Base-by-base conservation (phyloP, 2,113 vertebrate genomes). In the Rattus rattus region DNA sequence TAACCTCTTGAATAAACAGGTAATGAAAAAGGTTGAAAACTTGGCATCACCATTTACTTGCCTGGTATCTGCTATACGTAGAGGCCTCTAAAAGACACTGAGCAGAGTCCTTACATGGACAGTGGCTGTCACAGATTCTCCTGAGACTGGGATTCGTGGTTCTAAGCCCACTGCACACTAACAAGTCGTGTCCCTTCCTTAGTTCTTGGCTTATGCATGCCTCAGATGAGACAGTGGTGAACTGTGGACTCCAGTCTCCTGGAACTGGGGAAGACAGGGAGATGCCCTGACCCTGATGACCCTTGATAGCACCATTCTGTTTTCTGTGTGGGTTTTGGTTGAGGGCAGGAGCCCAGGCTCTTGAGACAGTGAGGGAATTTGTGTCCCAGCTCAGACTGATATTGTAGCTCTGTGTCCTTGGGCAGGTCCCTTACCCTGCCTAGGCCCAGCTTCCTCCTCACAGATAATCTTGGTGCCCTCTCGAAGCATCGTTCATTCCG, bases 341-440 rank as follows among this genome's bases (percentile, higher is more conserved):
- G 54, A 84, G 26, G 54, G 36, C 65, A 47, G 56, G n/a, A 89
- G n/a, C n/a, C 65, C 43, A 87, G 69, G n/a, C 69, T 75, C 0
- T 95, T 63, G 54, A 94, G 56, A 73, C 47, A 73, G 49, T 94
- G 14, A 49, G 17, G 73, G 30, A 61, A 56, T 88, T 43, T n/a
- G 9, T 80, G 24, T 92, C 22, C n/a, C 39, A 92, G 47, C 86
- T 86, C 70, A 59, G 10, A 22, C 73, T 75, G 43, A 43, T 43
- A 3, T 94, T n/a, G 76, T 83, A 92, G 76, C 88, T 84, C 11
- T 96, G 91, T 95, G 86, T 96, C 54, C 65, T 92, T 86, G 89
- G 54, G n/a, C 92, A 96, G 90, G 54, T 67, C 52, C 77, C 30
- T 91, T 85, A 49, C 39, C 49, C 59, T 94, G 94, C 65, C 83